Percentiles rank a stretch among this genome's conserved stretches.
These are phyloP conservation scores for Xenus cinereus DNA, from an alignment of 2,113 vertebrate species.

Conservation along the genomic window DNA sequence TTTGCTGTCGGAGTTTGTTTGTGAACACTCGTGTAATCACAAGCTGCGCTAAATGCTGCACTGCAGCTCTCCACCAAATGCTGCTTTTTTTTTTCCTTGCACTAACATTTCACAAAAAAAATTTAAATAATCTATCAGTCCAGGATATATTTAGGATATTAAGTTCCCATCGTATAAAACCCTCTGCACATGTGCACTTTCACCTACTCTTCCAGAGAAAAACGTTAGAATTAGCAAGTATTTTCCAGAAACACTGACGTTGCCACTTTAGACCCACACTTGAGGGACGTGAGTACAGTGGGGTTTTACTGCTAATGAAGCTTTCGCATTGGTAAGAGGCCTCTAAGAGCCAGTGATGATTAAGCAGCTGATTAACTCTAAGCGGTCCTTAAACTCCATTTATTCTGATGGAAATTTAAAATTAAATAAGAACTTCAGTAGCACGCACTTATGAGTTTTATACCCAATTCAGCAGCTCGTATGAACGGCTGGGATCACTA, in stretches of 20 bases:
- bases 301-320: neutral
- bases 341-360: neutral
- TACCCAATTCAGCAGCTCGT: neutral
- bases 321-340: neutral
- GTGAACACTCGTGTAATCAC: neutral
- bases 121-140: too few species aligned
- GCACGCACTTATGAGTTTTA: neutral
- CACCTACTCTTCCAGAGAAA: neutral
- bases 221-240: neutral
- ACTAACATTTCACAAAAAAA: neutral
- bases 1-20: neutral
- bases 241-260: neutral
- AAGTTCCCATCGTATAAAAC: neutral
- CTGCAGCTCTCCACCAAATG: neutral
- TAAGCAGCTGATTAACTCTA: neutral
- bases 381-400: neutral
- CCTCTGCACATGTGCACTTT: neutral
- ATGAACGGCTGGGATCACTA: neutral
- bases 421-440: neutral
- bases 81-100: accelerated
- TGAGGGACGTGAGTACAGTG: neutral
- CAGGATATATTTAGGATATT: accelerated
- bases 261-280: neutral
- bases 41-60: neutral
- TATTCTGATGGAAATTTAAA: neutral